A percentile compares a stretch with the other conserved stretches of the same genome.
These are phyloP conservation scores for Donacobius atricapilla DNA, from an alignment of 2,113 vertebrate genomes.

Conservation along the genomic window DNA sequence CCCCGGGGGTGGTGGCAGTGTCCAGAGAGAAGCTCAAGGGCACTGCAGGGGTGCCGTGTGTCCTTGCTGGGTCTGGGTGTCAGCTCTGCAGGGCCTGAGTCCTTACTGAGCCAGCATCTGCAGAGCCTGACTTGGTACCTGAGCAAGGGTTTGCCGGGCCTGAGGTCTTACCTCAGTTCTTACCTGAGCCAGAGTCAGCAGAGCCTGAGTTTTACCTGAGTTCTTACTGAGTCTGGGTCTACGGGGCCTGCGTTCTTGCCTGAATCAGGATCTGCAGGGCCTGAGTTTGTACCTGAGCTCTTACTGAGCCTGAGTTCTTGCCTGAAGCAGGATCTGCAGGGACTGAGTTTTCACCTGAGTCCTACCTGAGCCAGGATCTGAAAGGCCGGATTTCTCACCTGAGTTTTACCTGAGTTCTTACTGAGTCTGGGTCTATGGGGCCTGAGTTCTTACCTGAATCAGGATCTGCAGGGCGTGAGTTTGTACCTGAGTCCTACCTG, in stretches of 20 bases:
- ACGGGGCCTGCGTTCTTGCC: neutral
- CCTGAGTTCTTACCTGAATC: too few species aligned
- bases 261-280: fast-evolving
- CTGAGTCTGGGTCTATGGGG: too few species aligned
- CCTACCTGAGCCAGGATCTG: neutral
- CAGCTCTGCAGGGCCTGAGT: neutral
- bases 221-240: too few species aligned
- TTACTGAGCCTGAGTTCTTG: neutral
- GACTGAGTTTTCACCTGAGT: too few species aligned
- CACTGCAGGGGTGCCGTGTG: fast-evolving
- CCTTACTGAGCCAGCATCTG: neutral
- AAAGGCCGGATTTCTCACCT: fast-evolving
- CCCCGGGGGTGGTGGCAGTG: neutral
- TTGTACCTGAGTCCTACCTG: neutral
- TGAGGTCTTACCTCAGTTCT: neutral
- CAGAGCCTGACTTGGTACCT: neutral
- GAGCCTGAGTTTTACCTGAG: neutral
- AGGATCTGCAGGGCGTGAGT: neutral
- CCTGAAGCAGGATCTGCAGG: neutral
- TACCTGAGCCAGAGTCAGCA: neutral
- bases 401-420: too few species aligned
- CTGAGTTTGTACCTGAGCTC: too few species aligned
- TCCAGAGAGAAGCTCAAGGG: neutral
- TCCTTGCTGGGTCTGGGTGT: neutral
- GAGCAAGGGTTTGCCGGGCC: neutral